Evolutionary conservation across 2,888 invertebrate species (phyloP).

Genomic region (Microplitis manilae): DNA sequence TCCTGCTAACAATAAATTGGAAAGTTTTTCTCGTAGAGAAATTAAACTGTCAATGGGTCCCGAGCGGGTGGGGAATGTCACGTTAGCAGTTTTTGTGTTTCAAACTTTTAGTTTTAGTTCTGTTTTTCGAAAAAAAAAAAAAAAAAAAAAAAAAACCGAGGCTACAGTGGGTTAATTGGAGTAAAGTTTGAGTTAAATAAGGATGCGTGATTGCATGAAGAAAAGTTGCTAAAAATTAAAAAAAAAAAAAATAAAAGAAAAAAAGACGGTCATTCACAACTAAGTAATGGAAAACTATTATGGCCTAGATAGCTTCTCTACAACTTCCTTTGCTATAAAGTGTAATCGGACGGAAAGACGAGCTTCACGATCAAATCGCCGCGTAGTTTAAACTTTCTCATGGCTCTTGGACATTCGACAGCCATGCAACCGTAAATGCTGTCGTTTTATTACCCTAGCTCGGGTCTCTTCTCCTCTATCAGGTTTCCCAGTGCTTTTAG

Average conservation of each 20-base stretch:
- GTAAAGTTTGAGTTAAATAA: background rate
- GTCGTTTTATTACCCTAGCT: constrained; percentile 15
- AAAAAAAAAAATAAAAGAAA: background rate
- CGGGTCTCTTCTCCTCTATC: background rate
- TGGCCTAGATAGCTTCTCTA: constrained; percentile 13
- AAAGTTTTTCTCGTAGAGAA: background rate
- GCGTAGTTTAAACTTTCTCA: constrained; percentile 35
- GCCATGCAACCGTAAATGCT: constrained; percentile 9
- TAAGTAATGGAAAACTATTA: constrained; percentile 20
- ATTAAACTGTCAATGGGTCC: background rate
- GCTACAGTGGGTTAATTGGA: constrained; percentile 7
- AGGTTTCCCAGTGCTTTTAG: constrained; percentile 4
- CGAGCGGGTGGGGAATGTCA: background rate
- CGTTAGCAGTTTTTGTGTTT: background rate
- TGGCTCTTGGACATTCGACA: constrained; percentile 21
- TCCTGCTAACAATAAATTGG: background rate
- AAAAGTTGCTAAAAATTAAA: background rate
- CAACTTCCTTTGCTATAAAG: constrained; percentile 46
- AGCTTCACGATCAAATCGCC: constrained; percentile 50
- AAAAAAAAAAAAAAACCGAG: background rate
- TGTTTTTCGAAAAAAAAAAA: background rate
- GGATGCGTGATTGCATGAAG: constrained; percentile 1
- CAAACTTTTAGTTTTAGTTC: background rate
- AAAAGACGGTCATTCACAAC: background rate
- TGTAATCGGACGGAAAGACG: constrained; percentile 54